Conservation (phyloP, 2,888 invertebrate genomes). For the Stegana nigrithorax region DNA sequence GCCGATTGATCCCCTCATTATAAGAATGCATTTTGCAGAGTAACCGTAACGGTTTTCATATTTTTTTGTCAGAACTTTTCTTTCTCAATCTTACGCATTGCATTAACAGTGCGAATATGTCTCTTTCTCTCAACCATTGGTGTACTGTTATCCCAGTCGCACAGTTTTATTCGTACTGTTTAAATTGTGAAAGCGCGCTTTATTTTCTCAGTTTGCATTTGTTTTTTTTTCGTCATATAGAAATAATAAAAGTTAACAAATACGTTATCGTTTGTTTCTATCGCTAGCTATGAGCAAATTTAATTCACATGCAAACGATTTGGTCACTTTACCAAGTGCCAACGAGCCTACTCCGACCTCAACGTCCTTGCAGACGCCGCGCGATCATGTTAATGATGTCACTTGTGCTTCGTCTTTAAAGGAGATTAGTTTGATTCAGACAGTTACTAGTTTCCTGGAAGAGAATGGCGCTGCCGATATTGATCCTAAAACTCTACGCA, state of each 20-base stretch:
- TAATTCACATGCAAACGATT: conserved; percentile 1
- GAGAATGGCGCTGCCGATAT: conserved; percentile 56
- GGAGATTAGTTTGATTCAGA: conserved; percentile 56
- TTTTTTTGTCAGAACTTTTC: no score
- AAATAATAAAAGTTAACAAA: no score
- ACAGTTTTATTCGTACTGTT: background rate
- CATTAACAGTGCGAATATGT: no score
- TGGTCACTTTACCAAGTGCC: no score
- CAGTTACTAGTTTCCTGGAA: conserved; percentile 58
- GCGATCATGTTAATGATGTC: conserved; percentile 34
- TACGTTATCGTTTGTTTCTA: background rate
- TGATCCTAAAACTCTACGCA: conserved; percentile 49
- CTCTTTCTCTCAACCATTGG: no score
- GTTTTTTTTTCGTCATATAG: no score
- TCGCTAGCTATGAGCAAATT: background rate
- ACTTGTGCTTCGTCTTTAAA: conserved; percentile 46
- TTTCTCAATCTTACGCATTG: no score
- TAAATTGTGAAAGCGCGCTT: background rate
- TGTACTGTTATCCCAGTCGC: no score
- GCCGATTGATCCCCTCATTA: no score
- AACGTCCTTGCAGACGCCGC: conserved; percentile 31
- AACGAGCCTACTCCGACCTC: background rate
- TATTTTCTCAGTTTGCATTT: background rate
- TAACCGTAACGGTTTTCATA: no score
- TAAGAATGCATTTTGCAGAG: no score